Evolutionary conservation across 2,888 invertebrate species (phyloP), one percentile per base, ranked within the genome.

Genomic region (Trichacis sp.): DNA sequence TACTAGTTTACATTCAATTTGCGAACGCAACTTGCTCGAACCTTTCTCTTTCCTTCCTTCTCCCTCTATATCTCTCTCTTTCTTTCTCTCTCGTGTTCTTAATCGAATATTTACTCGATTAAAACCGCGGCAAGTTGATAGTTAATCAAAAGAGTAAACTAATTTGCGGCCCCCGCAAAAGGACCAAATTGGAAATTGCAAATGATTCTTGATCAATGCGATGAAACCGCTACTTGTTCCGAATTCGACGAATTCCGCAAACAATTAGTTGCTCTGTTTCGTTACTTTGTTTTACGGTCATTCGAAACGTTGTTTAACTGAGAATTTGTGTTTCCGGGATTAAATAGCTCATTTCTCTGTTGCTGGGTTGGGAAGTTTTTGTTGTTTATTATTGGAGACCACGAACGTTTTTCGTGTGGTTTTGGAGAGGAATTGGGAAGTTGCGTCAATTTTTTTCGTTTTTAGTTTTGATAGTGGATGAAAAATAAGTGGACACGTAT

Each of bases 41-140:
- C 4, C 8, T 24, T 8, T 24, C 8, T 24, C 24, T n/a, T n/a
- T n/a, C n/a, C n/a, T n/a, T n/a, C n/a, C n/a, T n/a, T n/a, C n/a
- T n/a, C n/a, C n/a, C n/a, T n/a, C 24, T 5, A 24, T 24, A 5
- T 8, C 24, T 24, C 24, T 3, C 24, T 24, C 24, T 8, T 3
- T 9, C 33, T 2, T n/a, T 33, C n/a, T n/a, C n/a, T 6, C 33
- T 33, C 33, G 8, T 33, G n/a, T n/a, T n/a, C 11, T n/a, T 33
- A 33, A 33, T 33, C 11, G 15, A 45, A 45, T 45, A 45, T 45
- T 45, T n/a, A 33, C n/a, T 33, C 33, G n/a, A 33, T 33, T 6
- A 33, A 33, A 33, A n/a, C 11, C n/a, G 8, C 33, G 11, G 33
- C 33, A 6, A 33, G 33, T 33, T 33, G 33, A 11, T n/a, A 9